These are phyloP conservation scores for Echinarachnius parma DNA, from an alignment of 53 echinoderm and acorn worm genomes.

Conservation along the genomic window DNA sequence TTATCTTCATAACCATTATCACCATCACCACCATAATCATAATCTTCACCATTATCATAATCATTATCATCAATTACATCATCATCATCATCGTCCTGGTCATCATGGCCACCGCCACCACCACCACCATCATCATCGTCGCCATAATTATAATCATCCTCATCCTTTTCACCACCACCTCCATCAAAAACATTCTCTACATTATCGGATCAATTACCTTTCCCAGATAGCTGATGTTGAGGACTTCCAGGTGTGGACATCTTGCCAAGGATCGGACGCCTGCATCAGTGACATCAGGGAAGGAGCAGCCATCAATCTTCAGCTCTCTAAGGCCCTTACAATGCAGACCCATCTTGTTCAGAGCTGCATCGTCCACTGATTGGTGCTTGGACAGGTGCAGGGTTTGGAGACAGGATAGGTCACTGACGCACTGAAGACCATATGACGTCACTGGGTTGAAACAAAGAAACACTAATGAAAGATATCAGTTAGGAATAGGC, in stretches of 20 bases:
- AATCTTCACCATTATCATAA: too few species aligned
- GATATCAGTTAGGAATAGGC: too few species aligned
- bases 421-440: conserved; percentile 12
- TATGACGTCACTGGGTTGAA: conserved; percentile 11
- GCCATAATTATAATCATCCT: too few species aligned
- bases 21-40: too few species aligned
- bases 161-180: not conserved
- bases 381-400: conserved; percentile 51
- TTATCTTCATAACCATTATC: too few species aligned
- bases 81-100: too few species aligned
- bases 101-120: too few species aligned
- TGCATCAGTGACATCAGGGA: conserved; percentile 30
- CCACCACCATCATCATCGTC: too few species aligned
- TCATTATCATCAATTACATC: too few species aligned
- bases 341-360: conserved; percentile 3
- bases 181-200: not conserved
- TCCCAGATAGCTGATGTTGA: conserved; percentile 47
- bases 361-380: conserved; percentile 36
- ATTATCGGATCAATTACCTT: conserved; percentile 14
- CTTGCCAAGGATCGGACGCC: conserved; percentile 23
- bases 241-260: conserved; percentile 22
- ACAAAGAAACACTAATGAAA: too few species aligned
- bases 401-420: conserved; percentile 26
- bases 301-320: conserved; percentile 32
- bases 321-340: conserved; percentile 40